These are phyloP conservation scores for Diplogasteroides magnus DNA, from an alignment of 1,140 invertebrate species.

Conservation along the genomic window DNA sequence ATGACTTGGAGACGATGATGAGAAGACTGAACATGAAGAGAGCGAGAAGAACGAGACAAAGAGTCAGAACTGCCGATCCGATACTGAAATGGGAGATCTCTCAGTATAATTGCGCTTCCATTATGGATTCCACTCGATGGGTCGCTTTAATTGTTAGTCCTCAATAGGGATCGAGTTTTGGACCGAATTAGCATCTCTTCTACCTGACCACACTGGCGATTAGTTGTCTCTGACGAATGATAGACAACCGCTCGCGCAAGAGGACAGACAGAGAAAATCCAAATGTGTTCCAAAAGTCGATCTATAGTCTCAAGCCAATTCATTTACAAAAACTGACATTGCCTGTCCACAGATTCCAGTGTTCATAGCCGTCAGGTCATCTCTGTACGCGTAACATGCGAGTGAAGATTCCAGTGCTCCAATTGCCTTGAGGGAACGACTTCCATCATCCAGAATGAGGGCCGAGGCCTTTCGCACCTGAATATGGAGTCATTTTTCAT, in stretches of 20 bases:
- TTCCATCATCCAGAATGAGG: conserved; percentile 20
- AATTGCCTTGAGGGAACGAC: conserved; percentile 31
- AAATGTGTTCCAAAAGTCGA: too few relatives aligned
- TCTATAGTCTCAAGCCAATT: too few relatives aligned
- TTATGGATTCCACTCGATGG: background rate
- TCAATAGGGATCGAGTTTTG: too few relatives aligned
- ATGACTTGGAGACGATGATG: conserved; percentile 44
- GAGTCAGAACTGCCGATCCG: conserved; percentile 36
- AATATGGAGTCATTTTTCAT: too few relatives aligned
- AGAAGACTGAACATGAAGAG: conserved; percentile 45
- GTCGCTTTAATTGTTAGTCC: background rate
- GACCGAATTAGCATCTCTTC: too few relatives aligned
- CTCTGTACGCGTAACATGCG: conserved; percentile 36
- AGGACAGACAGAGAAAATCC: too few relatives aligned
- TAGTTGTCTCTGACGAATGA: too few relatives aligned
- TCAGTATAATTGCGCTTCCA: too few relatives aligned
- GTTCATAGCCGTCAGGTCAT: conserved; percentile 39
- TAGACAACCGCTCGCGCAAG: too few relatives aligned
- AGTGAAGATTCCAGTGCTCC: conserved; percentile 40
- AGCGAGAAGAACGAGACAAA: conserved; percentile 44
- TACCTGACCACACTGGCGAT: too few relatives aligned
- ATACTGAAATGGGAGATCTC: conserved; percentile 42
- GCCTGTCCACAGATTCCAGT: conserved; percentile 43
- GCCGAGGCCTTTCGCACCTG: conserved; percentile 29
- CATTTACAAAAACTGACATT: conserved; percentile 36